Conservation (phyloP, 2,888 invertebrate genomes). For the Selenia dentaria region DNA sequence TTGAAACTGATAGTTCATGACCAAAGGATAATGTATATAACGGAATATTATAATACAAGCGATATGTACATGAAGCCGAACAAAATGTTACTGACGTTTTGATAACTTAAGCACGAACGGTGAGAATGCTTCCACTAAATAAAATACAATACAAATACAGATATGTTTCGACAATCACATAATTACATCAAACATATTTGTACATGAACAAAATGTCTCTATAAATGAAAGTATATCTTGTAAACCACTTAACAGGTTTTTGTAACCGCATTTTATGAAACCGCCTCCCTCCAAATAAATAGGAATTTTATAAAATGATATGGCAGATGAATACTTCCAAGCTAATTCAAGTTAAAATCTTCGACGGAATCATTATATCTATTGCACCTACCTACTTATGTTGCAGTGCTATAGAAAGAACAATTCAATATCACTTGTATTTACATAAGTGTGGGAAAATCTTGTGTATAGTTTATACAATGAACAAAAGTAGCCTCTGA, state of each 20-base stretch:
- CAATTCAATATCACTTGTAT: conserved; percentile 41
- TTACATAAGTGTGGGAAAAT: conserved; percentile 40
- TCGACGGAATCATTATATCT: neutral
- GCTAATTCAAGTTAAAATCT: conserved; percentile 2
- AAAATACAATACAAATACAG: conserved; percentile 51
- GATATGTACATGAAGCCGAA: conserved; percentile 86
- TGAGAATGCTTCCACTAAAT: conserved; percentile 85
- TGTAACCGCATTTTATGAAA: conserved; percentile 8
- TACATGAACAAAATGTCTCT: conserved; percentile 32
- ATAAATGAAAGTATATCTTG: conserved; percentile 1
- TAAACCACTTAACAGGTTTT: conserved; percentile 1
- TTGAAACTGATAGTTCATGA: conserved; percentile 83
- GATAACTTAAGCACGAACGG: conserved; percentile 83
- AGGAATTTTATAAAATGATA: conserved; percentile 3
- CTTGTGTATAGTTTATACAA: conserved; percentile 28
- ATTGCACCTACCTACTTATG: conserved; percentile 8
- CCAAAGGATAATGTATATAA: conserved; percentile 76
- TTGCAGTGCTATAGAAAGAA: neutral
- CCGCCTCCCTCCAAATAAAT: conserved; percentile 3
- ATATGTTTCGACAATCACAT: conserved; percentile 51
- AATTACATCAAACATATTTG: conserved; percentile 47
- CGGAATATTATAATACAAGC: conserved; percentile 84
- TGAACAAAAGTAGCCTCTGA: neutral
- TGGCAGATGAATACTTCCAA: conserved; percentile 16
- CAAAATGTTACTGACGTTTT: conserved; percentile 81